Base-by-base conservation (phyloP, 2,888 invertebrate species). In the Clivina fossor region DNA sequence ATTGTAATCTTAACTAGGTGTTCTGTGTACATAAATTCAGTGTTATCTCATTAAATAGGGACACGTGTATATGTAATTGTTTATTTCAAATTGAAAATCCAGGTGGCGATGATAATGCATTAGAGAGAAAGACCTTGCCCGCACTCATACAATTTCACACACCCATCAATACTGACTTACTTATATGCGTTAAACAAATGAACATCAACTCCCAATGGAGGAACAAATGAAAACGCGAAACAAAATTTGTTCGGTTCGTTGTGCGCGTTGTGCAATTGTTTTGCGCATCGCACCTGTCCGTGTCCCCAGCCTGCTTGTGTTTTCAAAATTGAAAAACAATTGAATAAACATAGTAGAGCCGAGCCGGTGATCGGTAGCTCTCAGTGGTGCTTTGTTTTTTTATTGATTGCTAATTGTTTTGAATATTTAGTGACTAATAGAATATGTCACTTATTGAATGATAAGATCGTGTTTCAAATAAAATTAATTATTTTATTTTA, bases 371-470 rank as follows among this genome's bases (percentile, higher is more conserved):
- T 48, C 19, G 22, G 41, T 40, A 50, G 40, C 41, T 30, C 41
- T 48, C 19, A 18, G 41, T 40, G 41, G 40, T 32, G 19, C 41
- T 51, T 51, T 40, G 41, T 51, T 51, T 28, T n/a, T n/a, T 43
- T 43, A 51, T 51, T 41, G 51, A 50, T 50, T 50, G 41, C 38
- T 50, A 40, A 50, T 50, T 50, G 50, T 50, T 50, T 50, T n/a
- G 40, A 40, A 40, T 50, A 26, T 50, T 30, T 28, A 40, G 41
- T 51, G 51, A 51, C 43, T 51, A 51, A 51, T 51, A 28, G 41
- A 33, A 28, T 18, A 30, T 44, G 28, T 30, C 44, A 30, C 13
- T n/a, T n/a, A n/a, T n/a, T n/a, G n/a, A n/a, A 28, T 19, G 44
- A 44, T 44, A 30, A 44, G 20, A 44, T 44, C 44, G 30, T 32